A percentile compares a stretch with the other conserved stretches of the same genome.
Evolutionary conservation across 2,113 vertebrate species (phyloP).

Genomic region (Riparia riparia): DNA sequence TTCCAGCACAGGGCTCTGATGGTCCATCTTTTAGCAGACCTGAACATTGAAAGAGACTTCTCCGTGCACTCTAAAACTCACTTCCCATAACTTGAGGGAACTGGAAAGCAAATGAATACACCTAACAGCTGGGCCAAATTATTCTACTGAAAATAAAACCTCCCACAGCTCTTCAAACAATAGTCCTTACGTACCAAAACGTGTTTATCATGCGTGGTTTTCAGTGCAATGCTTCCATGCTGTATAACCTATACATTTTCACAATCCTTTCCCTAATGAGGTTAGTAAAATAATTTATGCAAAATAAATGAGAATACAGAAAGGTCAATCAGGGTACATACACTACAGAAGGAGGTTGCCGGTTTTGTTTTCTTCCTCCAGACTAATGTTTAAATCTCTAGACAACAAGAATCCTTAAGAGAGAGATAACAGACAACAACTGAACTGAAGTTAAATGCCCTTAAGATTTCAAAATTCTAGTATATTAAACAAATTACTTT

Average conservation of each 20-base stretch:
- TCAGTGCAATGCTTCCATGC: neutral
- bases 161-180: neutral
- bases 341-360: slow-evolving; percentile 2
- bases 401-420: slow-evolving; percentile 20
- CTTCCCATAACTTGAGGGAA: neutral
- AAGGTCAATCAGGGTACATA: slow-evolving; percentile 49
- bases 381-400: slow-evolving; percentile 36
- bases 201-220: neutral
- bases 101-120: neutral
- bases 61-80: neutral
- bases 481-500: slow-evolving; percentile 28
- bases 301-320: slow-evolving; percentile 66
- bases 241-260: neutral
- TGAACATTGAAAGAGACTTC: neutral
- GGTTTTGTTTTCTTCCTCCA: slow-evolving; percentile 5
- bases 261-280: slow-evolving; percentile 32
- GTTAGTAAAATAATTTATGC: slow-evolving; percentile 61
- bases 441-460: slow-evolving; percentile 17
- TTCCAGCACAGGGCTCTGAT: neutral
- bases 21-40: neutral
- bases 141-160: neutral
- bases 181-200: neutral
- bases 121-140: neutral
- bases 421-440: slow-evolving; percentile 22
- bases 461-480: neutral